Evolutionary conservation across 1,140 invertebrate species (phyloP).

Genomic region (Myzus persicae): DNA sequence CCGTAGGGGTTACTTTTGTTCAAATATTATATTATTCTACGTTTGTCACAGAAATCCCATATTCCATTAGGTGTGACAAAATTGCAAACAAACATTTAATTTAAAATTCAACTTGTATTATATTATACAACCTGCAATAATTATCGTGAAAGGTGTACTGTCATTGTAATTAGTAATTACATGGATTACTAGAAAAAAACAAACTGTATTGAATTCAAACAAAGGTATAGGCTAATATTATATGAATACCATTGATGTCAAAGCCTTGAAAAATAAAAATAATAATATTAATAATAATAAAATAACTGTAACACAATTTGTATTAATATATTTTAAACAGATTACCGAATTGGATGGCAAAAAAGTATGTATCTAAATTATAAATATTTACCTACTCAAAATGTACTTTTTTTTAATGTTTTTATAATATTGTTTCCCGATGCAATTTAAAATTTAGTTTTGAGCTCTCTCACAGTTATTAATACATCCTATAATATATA

Average conservation of each 20-base stretch:
- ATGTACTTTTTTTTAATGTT: no score
- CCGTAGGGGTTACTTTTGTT: no score
- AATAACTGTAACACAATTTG: no score
- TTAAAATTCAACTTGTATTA: background rate
- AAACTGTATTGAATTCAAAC: background rate
- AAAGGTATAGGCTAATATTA: background rate
- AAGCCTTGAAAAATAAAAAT: background rate
- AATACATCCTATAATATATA: no score
- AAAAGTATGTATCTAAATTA: no score
- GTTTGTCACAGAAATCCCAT: background rate
- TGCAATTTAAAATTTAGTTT: no score
- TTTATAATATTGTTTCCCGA: no score
- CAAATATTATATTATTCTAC: background rate
- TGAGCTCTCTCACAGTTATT: no score
- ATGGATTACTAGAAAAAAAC: background rate
- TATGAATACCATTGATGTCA: background rate
- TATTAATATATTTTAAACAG: no score
- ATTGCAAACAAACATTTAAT: background rate
- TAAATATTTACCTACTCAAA: no score
- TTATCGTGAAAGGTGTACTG: background rate
- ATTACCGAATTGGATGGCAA: no score
- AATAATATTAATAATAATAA: no score
- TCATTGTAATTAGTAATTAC: background rate
- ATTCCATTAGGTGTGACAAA: background rate
- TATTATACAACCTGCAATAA: background rate